Evolutionary conservation across 2,797 vertebrate species (phyloP), one percentile per base, ranked within the genome.

Genomic region (Taenioides sp.): DNA sequence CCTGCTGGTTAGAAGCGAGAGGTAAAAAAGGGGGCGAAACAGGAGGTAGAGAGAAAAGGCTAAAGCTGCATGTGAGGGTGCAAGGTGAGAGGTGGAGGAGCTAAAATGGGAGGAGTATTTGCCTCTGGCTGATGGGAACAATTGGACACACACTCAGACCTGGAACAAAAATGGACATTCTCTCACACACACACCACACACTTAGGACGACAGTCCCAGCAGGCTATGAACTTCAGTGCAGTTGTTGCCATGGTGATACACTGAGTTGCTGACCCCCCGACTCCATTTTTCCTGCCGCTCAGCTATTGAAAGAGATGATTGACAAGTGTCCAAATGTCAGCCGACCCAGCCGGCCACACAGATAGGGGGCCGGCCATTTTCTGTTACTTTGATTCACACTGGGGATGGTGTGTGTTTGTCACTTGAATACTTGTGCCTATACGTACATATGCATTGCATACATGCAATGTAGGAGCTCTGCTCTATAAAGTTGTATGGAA

Each of bases 321-420:
- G 92, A 93, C 91, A 91, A 91, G 88, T 93, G 92, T 92, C 91
- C 91, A 92, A 93, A 93, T 93, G 92, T 92, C 91, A 92, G 87
- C 87, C 88, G 85, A 92, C 91, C 90, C 87, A 91, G 90, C 85
- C 80, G 84, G 89, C 88, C 89, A 86, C 88, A 87, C 89, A 88
- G 87, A 86, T 77, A 64, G 80, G 70, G 67, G 80, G 74, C 69
- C 71, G 70, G 78, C 59, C 73, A 88, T 87, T 87, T 88, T 82
- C 86, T 88, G 86, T 75, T 83, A 82, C 86, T 86, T 90, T 86
- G 77, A 81, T 83, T 87, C 74, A 76, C 74, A 76, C 71, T 74
- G 72, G 76, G 70, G 64, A 74, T 73, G 52, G 64, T 69, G 74
- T 74, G 67, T 78, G 76, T 70, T 25, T 70, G 58, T 80, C 37